Conservation (phyloP, 2,888 invertebrate genomes). For the Charanyca ferruginea region DNA sequence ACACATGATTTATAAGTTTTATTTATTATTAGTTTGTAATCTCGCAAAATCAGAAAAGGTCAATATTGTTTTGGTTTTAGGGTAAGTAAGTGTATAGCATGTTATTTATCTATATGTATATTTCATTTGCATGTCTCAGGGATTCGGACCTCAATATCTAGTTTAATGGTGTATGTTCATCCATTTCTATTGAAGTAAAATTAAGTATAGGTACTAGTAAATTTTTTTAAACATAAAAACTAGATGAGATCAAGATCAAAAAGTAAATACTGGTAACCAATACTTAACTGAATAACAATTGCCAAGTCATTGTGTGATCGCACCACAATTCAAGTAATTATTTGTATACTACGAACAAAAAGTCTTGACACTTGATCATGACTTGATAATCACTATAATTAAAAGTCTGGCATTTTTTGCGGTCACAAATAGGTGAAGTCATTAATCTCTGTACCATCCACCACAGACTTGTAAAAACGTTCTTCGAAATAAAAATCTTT, state of each 20-base stretch:
- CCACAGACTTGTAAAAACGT: slow-evolving; percentile 37
- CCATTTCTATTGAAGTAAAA: background rate
- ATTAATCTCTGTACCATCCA: slow-evolving; percentile 46
- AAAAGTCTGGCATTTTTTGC: slow-evolving; percentile 44
- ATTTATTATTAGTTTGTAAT: background rate
- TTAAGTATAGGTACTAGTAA: background rate
- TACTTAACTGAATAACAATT: background rate
- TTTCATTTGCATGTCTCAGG: no score
- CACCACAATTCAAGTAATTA: background rate
- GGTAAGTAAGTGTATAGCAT: no score
- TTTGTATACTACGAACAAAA: slow-evolving; percentile 34
- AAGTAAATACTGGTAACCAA: background rate
- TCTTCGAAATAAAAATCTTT: slow-evolving; percentile 34
- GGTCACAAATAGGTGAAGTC: slow-evolving; percentile 1
- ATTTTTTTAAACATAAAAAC: no score
- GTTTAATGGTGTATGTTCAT: background rate
- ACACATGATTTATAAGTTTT: no score
- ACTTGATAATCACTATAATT: slow-evolving; percentile 35
- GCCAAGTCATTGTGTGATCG: slow-evolving; percentile 8
- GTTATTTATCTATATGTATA: no score
- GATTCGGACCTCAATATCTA: background rate
- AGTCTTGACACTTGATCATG: slow-evolving; percentile 34
- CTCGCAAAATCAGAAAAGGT: background rate
- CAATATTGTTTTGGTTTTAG: background rate
- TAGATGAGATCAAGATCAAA: background rate